Evolutionary conservation across 2,113 vertebrate species (phyloP).

Genomic region (Orthochromis indermauri): DNA sequence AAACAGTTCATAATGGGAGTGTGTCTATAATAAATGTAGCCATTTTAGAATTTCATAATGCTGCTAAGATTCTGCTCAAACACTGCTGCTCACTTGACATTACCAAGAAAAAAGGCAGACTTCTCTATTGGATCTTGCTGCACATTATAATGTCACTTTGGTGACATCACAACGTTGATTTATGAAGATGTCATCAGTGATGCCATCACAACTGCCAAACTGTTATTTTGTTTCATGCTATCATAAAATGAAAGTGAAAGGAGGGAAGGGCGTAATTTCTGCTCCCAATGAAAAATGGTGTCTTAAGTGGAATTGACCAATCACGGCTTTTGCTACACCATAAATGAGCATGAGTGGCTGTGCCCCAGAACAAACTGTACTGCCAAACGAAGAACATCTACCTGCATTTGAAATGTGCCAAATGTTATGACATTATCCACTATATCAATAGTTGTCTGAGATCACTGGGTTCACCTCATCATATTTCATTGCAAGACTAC

Average conservation of each 20-base stretch:
- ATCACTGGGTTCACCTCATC: not conserved
- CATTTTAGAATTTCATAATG: not conserved
- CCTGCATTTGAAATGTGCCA: not conserved
- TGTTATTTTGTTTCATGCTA: not conserved
- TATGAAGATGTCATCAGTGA: not conserved
- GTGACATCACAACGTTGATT: not conserved
- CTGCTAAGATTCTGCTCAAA: not conserved
- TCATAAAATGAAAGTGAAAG: not conserved
- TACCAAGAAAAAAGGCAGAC: not conserved
- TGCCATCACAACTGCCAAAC: not conserved
- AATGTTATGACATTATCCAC: not conserved
- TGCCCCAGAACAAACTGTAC: not conserved
- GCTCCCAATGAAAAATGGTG: not conserved
- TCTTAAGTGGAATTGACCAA: not conserved
- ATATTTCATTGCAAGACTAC: not conserved
- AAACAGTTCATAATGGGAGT: not conserved
- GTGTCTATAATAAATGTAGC: not conserved
- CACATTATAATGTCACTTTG: not conserved
- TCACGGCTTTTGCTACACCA: not conserved
- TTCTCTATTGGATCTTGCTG: not conserved
- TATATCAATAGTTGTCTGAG: not conserved
- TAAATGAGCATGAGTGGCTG: not conserved
- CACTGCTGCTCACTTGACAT: not conserved
- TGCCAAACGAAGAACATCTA: constrained; percentile 11
- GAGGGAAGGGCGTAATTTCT: not conserved